Percentiles rank a stretch among this genome's conserved stretches.
phyloP scores from a whole-genome alignment of 64 coral and sea anemone species.

The Anthopleura sola region DNA sequence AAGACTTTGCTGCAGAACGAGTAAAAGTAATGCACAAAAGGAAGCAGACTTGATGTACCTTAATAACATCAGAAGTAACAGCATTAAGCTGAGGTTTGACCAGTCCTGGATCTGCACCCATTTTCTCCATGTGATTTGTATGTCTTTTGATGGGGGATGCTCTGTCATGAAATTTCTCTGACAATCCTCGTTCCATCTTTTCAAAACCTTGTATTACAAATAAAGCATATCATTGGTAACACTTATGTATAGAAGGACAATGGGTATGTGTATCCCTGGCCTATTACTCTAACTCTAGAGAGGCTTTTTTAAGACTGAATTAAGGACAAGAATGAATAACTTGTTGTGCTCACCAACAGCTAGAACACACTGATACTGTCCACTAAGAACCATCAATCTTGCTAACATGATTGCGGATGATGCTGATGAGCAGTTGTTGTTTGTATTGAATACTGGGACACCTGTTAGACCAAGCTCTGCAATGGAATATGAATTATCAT shows the following conservation, averaged over 20 bases:
- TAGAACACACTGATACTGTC: constrained; percentile 82
- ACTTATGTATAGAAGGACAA: no score
- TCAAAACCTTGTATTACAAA: constrained; percentile 60
- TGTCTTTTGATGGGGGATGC: constrained; percentile 78
- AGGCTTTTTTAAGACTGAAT: no score
- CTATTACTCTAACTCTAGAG: no score
- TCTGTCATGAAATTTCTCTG: constrained; percentile 71
- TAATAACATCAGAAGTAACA: constrained; percentile 84
- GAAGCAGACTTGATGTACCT: no score
- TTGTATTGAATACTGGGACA: constrained; percentile 84
- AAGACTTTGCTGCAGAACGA: no score
- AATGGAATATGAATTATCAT: neutral
- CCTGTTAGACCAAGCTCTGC: constrained; percentile 88
- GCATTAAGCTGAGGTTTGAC: constrained; percentile 62
- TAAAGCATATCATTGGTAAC: no score
- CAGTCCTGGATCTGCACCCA: constrained; percentile 66
- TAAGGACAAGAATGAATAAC: neutral
- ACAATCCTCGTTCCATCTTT: constrained; percentile 82
- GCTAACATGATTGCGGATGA: constrained; percentile 86
- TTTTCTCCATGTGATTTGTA: constrained; percentile 69
- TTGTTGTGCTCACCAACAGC: constrained; percentile 48
- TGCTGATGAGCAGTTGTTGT: constrained; percentile 89
- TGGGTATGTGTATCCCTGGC: no score
- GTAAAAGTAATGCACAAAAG: no score
- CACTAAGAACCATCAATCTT: constrained; percentile 76